phyloP scores from a whole-genome alignment of 2,888 invertebrate species.

The Scaptomyza parva region DNA sequence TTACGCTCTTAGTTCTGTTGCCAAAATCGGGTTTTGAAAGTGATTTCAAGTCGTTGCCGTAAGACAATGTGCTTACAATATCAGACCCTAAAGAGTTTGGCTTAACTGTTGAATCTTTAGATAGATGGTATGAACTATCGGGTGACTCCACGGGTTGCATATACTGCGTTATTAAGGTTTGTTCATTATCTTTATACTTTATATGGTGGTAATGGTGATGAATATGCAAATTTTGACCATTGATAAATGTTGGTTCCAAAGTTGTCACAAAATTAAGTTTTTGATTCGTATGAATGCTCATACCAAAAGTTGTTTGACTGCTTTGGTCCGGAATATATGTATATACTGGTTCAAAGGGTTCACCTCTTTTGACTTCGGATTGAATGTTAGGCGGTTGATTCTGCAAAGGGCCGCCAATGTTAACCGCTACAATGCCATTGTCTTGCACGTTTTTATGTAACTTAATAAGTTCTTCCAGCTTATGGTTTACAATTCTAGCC shows the following conservation, averaged over 20 bases:
- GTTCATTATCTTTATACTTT: neutral
- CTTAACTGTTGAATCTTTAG: neutral
- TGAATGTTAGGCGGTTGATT: neutral
- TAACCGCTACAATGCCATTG: neutral
- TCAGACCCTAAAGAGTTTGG: neutral
- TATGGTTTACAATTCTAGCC: constrained; percentile 13
- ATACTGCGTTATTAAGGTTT: neutral
- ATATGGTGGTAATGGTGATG: constrained; percentile 32
- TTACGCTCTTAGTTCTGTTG: neutral
- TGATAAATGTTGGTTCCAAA: neutral
- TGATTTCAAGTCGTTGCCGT: neutral
- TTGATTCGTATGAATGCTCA: neutral
- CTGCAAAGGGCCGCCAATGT: neutral
- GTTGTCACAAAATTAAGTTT: neutral
- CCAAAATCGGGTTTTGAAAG: neutral
- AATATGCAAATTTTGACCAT: constrained; percentile 12
- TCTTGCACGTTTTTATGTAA: neutral
- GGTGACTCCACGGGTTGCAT: neutral
- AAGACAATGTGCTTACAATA: neutral
- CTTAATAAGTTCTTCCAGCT: neutral
- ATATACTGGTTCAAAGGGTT: neutral
- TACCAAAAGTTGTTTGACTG: neutral
- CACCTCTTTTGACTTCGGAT: neutral
- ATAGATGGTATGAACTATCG: neutral
- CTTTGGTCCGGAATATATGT: neutral